Percentiles rank a stretch among this genome's conserved stretches.
Evolutionary conservation across 1,140 invertebrate genomes (phyloP).

Genomic region (Pteromalus puparum): DNA sequence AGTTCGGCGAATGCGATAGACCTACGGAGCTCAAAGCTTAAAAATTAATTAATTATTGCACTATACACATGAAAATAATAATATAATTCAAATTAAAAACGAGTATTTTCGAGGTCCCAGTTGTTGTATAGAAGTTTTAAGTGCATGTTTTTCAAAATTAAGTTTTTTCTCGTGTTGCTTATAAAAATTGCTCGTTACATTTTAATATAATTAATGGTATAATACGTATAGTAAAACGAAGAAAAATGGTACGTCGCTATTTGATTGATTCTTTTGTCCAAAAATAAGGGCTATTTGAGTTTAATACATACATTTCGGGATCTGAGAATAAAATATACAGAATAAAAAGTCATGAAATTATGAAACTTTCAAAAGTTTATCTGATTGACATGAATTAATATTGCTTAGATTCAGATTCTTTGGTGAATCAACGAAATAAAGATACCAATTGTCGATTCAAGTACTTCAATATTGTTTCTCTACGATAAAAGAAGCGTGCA

Average conservation of each 20-base stretch:
- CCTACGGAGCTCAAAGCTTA: conserved; percentile 25
- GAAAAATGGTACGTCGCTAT: too few species aligned
- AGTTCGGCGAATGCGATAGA: conserved; percentile 39
- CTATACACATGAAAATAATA: conserved; percentile 4
- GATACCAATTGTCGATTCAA: too few species aligned
- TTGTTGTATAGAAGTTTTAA: neutral
- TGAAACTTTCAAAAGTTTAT: too few species aligned
- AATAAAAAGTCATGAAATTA: too few species aligned
- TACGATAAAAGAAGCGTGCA: neutral
- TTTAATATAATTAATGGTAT: too few species aligned
- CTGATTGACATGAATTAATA: too few species aligned
- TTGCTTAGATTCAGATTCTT: too few species aligned
- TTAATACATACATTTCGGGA: too few species aligned
- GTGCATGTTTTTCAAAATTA: neutral
- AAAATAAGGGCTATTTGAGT: neutral
- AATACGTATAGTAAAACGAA: too few species aligned
- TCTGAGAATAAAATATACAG: neutral
- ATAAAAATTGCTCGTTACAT: neutral
- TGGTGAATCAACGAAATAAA: too few species aligned
- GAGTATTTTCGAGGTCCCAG: conserved; percentile 10
- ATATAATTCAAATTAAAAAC: conserved; percentile 34
- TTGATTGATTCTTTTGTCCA: neutral
- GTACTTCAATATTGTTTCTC: too few species aligned
- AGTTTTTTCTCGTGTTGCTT: neutral
- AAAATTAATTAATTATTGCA: conserved; percentile 24